Conservation (phyloP, 2,888 invertebrate genomes). For the Cenopis cana region DNA sequence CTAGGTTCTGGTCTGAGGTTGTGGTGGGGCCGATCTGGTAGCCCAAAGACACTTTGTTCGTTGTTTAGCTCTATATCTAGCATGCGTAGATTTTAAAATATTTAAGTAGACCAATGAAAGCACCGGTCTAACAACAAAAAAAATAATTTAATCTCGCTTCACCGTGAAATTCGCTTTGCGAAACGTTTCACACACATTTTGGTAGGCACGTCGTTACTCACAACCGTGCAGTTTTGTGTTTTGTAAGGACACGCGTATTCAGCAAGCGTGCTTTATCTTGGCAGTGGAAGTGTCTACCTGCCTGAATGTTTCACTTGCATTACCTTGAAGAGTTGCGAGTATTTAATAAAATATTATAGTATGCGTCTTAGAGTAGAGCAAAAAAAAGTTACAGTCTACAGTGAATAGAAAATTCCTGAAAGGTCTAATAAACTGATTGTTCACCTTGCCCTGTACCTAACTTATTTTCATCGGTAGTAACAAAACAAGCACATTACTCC, state of each 20-base stretch:
- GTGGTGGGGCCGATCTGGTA: too few relatives aligned
- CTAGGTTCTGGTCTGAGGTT: too few relatives aligned
- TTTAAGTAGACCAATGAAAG: too few relatives aligned
- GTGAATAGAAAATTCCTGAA: neutral
- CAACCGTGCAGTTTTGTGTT: conserved; percentile 33
- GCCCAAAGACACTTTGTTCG: too few relatives aligned
- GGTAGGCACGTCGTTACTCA: conserved; percentile 22
- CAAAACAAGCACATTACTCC: too few relatives aligned
- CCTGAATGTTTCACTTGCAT: conserved; percentile 14
- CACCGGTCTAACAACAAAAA: too few relatives aligned
- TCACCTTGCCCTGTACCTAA: too few relatives aligned
- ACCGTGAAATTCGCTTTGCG: conserved; percentile 17
- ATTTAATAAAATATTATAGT: neutral
- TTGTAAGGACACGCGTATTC: conserved; percentile 22
- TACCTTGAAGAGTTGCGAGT: conserved; percentile 17
- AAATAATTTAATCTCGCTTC: neutral
- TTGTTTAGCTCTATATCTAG: too few relatives aligned
- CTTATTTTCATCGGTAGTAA: too few relatives aligned
- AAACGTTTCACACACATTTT: conserved; percentile 29
- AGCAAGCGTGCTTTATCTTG: conserved; percentile 34
- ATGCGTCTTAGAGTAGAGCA: neutral
- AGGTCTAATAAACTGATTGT: too few relatives aligned
- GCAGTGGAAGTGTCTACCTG: conserved; percentile 31
- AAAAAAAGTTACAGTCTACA: neutral
- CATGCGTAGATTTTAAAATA: too few relatives aligned